Percentiles rank a stretch among this genome's conserved stretches.
These are phyloP conservation scores for Chironomus tentans DNA, from an alignment of 2,888 invertebrate genomes.

Conservation along the genomic window DNA sequence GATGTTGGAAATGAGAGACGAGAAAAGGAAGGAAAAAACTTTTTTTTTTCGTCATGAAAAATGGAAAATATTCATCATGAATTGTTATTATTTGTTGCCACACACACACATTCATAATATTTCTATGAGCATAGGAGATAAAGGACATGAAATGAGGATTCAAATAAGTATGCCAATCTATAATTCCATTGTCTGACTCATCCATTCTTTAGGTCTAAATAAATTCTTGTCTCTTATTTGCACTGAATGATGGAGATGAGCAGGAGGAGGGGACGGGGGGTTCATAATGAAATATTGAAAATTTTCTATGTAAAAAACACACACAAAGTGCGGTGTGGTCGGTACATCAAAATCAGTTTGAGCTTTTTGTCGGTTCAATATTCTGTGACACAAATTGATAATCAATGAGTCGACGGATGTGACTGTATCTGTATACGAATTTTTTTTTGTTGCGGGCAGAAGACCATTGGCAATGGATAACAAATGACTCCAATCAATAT, in stretches of 20 bases:
- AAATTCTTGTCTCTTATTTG: no score
- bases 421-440: not conserved
- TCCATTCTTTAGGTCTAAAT: no score
- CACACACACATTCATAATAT: no score
- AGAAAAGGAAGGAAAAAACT: not conserved
- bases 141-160: no score
- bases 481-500: constrained; percentile 19
- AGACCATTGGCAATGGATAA: not conserved
- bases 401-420: not conserved
- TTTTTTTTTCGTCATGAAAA: not conserved
- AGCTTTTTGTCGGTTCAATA: not conserved
- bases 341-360: not conserved
- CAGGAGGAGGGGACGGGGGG: no score
- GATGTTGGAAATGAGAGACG: no score
- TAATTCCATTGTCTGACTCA: no score
- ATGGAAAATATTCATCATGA: constrained; percentile 17
- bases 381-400: constrained; percentile 18
- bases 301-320: no score
- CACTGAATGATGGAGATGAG: no score
- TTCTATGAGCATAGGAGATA: no score
- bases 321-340: not conserved
- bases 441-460: not conserved
- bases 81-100: constrained; percentile 20
- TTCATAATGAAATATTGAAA: no score
- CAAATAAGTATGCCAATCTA: no score